Evolutionary conservation across 1,140 invertebrate species (phyloP).

Genomic region (Glossosoma conforme): DNA sequence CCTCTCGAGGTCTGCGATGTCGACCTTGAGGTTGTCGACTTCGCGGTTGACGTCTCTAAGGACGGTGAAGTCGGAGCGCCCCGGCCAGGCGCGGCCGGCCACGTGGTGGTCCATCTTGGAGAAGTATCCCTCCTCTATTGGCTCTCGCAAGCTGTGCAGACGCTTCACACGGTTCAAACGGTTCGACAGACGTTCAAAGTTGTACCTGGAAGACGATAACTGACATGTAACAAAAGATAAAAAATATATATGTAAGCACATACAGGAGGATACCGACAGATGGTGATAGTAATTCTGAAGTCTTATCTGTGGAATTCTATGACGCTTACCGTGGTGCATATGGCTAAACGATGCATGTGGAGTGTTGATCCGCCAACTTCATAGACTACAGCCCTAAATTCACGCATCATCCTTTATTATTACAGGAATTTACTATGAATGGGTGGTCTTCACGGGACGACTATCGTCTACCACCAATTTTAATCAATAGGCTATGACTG

Average conservation of each 20-base stretch:
- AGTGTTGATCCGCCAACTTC: too few relatives aligned
- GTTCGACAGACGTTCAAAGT: conserved; percentile 36
- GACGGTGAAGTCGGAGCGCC: conserved; percentile 21
- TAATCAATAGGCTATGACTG: too few relatives aligned
- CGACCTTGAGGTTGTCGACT: conserved; percentile 24
- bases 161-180: conserved; percentile 28
- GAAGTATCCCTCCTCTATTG: conserved; percentile 36
- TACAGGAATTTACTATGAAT: too few relatives aligned
- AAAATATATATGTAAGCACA: neutral
- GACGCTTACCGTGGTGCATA: neutral
- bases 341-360: neutral
- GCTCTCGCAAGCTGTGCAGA: conserved; percentile 28
- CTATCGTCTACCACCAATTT: too few relatives aligned
- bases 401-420: too few relatives aligned
- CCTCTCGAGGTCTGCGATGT: conserved; percentile 34
- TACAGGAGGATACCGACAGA: too few relatives aligned
- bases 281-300: too few relatives aligned
- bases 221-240: neutral
- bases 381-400: too few relatives aligned
- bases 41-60: conserved; percentile 30
- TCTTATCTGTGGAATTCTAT: too few relatives aligned
- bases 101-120: conserved; percentile 34
- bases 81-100: conserved; percentile 32
- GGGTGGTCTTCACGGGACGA: too few relatives aligned
- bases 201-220: conserved; percentile 24